phyloP scores from a whole-genome alignment of 2,113 vertebrate species.

The Notarius lentiginosus region DNA sequence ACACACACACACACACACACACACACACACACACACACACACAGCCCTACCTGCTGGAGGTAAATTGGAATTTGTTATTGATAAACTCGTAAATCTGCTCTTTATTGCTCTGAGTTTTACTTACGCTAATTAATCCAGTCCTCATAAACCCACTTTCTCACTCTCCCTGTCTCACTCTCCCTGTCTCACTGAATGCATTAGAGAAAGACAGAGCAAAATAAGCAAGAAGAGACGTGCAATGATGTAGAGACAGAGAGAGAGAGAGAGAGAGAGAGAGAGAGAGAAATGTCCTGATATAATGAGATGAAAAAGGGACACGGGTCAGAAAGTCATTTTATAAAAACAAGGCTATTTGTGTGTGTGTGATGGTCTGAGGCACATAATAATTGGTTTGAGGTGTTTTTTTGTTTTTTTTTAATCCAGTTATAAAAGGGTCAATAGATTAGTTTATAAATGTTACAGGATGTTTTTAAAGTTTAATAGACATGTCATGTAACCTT shows the following conservation, averaged over 20 bases:
- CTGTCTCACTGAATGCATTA: not conserved
- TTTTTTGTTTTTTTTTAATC: no score
- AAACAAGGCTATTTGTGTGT: not conserved
- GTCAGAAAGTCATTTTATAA: not conserved
- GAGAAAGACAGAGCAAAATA: not conserved
- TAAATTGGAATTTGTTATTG: slow-evolving; percentile 54
- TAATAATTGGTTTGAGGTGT: no score
- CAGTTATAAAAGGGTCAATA: no score
- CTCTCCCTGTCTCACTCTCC: not conserved
- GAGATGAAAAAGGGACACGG: not conserved
- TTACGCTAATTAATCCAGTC: slow-evolving; percentile 67
- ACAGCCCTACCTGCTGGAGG: not conserved
- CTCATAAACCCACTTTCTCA: slow-evolving; percentile 49
- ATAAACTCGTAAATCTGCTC: slow-evolving; percentile 63
- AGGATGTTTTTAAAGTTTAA: no score
- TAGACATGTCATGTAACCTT: no score
- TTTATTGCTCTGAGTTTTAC: slow-evolving; percentile 58
- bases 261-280: not conserved
- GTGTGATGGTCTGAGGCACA: not conserved
- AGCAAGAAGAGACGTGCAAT: not conserved
- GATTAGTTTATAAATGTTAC: no score
- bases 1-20: slow-evolving; percentile 8
- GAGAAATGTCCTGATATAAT: not conserved
- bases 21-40: slow-evolving; percentile 17
- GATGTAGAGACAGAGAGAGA: not conserved